Evolutionary conservation across 2,113 vertebrate species (phyloP).

Genomic region (Asarcornis scutulata): DNA sequence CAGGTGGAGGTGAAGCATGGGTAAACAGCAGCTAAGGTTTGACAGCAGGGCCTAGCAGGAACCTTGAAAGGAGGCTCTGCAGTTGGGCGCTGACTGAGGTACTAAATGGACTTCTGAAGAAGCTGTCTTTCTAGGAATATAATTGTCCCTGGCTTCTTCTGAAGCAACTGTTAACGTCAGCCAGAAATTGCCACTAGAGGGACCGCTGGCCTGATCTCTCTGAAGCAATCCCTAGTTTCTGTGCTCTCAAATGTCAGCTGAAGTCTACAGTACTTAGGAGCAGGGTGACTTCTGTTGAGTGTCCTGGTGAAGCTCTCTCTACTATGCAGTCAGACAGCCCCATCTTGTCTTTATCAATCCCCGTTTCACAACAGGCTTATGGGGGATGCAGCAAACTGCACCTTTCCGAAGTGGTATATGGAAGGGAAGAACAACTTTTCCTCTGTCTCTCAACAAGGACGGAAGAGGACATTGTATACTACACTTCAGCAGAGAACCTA

Average conservation of each 20-base stretch:
- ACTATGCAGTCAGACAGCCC: not conserved
- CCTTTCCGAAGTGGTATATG: not conserved
- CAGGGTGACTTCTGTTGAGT: rapidly evolving
- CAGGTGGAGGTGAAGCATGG: not conserved
- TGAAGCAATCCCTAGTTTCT: not conserved
- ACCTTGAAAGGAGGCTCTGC: not conserved
- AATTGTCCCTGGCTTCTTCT: not conserved
- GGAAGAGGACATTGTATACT: not conserved
- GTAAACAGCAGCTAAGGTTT: rapidly evolving
- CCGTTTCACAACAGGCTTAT: not conserved
- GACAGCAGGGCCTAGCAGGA: rapidly evolving
- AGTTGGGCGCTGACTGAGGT: not conserved
- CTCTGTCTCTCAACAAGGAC: not conserved
- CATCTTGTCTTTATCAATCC: rapidly evolving
- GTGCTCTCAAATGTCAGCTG: not conserved
- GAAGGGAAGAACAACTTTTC: not conserved
- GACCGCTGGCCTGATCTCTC: not conserved
- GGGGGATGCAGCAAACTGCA: not conserved
- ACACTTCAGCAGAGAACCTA: not conserved
- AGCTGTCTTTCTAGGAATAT: rapidly evolving
- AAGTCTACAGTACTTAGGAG: rapidly evolving
- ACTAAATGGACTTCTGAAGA: not conserved
- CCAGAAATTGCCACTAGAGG: not conserved
- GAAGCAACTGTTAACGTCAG: not conserved
- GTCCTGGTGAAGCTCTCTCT: not conserved